Percentiles rank a stretch among this genome's conserved stretches.
Evolutionary conservation across 2,113 vertebrate species (phyloP).

Genomic region (Gymnogyps californianus): DNA sequence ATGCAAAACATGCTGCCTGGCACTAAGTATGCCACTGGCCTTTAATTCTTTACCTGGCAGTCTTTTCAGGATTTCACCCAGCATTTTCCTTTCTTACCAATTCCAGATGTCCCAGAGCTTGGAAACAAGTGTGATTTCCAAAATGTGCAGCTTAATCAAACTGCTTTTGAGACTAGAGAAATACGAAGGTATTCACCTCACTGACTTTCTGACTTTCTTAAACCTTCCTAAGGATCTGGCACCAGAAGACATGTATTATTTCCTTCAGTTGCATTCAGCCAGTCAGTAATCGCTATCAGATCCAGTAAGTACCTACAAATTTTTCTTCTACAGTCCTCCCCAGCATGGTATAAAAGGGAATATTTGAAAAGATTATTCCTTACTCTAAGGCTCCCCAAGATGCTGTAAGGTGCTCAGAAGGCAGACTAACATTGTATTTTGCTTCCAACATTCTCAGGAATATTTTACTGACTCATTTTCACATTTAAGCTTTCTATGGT

Average conservation of each 20-base stretch:
- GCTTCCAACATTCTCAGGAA: background rate
- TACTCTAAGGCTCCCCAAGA: background rate
- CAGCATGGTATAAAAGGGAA: background rate
- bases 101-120: background rate
- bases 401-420: background rate
- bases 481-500: background rate
- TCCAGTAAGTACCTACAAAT: background rate
- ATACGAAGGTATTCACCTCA: background rate
- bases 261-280: background rate
- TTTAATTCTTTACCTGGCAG: background rate
- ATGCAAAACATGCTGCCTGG: background rate
- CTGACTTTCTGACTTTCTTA: background rate
- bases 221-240: background rate
- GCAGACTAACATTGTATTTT: background rate
- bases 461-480: background rate
- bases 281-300: background rate
- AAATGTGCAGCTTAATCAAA: background rate
- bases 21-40: background rate
- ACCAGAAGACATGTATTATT: background rate
- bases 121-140: background rate
- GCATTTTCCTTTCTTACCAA: background rate
- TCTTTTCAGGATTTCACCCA: background rate
- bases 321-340: background rate
- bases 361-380: background rate
- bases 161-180: background rate